Evolutionary conservation across 2,113 vertebrate species (phyloP).

Genomic region (Cyrtonyx montezumae): DNA sequence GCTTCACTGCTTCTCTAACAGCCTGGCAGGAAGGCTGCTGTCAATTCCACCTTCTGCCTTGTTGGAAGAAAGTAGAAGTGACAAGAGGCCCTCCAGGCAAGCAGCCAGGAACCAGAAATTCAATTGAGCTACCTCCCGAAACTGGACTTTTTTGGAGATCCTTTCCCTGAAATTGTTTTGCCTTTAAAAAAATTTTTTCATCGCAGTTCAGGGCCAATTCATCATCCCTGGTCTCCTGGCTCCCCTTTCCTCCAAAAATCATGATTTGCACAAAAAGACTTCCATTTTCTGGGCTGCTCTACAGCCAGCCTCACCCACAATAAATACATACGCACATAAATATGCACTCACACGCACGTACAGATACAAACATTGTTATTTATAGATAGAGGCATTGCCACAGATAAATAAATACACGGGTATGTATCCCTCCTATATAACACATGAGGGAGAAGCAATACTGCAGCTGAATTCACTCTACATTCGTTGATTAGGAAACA

Average conservation of each 20-base stretch:
- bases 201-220: neutral
- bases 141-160: constrained; percentile 47
- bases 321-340: constrained; percentile 11
- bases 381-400: neutral
- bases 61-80: constrained; percentile 69
- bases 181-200: neutral
- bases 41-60: constrained; percentile 68
- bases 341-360: neutral
- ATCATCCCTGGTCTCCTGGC: constrained; percentile 6
- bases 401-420: neutral
- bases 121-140: constrained; percentile 51
- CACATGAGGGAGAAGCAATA: neutral
- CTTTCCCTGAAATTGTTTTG: constrained; percentile 39
- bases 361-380: constrained; percentile 5
- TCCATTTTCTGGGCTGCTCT: constrained; percentile 11
- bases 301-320: neutral
- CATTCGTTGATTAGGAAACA: neutral
- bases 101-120: constrained; percentile 68
- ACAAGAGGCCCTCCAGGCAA: constrained; percentile 68
- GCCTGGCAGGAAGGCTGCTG: constrained; percentile 65
- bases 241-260: neutral
- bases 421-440: neutral
- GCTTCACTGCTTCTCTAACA: constrained; percentile 42
- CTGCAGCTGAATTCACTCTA: constrained; percentile 7
- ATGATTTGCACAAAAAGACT: constrained; percentile 21